Evolutionary conservation across 1,140 invertebrate species (phyloP).

Genomic region (Asbolus verrucosus): DNA sequence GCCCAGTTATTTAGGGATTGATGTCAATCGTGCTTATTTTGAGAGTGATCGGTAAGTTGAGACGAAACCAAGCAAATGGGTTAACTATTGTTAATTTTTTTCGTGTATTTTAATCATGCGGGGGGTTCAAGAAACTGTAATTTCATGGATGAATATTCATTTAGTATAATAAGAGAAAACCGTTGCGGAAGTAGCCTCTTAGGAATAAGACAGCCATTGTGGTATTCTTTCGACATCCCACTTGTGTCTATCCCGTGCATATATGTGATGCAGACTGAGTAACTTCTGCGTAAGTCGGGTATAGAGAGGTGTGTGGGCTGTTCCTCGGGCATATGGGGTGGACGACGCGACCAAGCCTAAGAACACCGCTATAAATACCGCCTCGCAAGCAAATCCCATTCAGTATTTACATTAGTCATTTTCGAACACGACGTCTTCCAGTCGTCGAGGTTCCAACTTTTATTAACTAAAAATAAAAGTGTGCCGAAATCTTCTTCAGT

Average conservation of each 20-base stretch:
- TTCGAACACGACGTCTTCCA: conserved; percentile 44
- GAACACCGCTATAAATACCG: conserved; percentile 58
- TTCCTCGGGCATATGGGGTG: conserved; percentile 27
- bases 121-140: too few species aligned
- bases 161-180: too few species aligned
- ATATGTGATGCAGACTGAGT: conserved; percentile 33
- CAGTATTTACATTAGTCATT: conserved; percentile 52
- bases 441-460: too few species aligned
- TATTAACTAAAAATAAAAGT: too few species aligned
- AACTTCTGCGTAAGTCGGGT: conserved; percentile 21
- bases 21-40: not conserved
- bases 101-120: too few species aligned
- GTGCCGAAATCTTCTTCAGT: not conserved
- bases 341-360: conserved; percentile 54
- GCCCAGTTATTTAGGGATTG: not conserved
- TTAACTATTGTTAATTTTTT: too few species aligned
- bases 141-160: too few species aligned
- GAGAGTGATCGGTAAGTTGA: too few species aligned
- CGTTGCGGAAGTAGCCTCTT: conserved; percentile 29
- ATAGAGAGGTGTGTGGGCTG: conserved; percentile 26
- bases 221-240: conserved; percentile 2
- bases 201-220: too few species aligned
- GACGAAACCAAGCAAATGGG: too few species aligned
- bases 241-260: conserved; percentile 7
- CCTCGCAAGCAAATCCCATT: conserved; percentile 49